Evolutionary conservation across 1,140 invertebrate genomes (phyloP).

Genomic region (Ostrea edulis): DNA sequence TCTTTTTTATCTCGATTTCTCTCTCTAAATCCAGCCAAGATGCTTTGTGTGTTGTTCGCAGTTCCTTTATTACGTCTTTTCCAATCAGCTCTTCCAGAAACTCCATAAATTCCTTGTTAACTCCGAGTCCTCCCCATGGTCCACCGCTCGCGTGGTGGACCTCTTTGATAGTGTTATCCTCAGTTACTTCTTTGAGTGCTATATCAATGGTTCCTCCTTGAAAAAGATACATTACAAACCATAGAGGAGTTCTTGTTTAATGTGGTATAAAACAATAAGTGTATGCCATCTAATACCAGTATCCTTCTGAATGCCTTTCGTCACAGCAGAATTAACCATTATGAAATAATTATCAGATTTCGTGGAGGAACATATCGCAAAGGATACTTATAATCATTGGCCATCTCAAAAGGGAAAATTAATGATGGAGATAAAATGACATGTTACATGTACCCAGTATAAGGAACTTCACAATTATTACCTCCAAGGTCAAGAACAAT

Average conservation of each 20-base stretch:
- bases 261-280: no score
- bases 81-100: conserved; percentile 26
- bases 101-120: conserved; percentile 19
- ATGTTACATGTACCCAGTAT: no score
- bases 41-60: conserved; percentile 56
- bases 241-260: no score
- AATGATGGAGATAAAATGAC: no score
- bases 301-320: no score
- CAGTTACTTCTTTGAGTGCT: conserved; percentile 3
- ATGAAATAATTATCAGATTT: no score
- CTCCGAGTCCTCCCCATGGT: conserved; percentile 14
- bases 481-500: conserved; percentile 56
- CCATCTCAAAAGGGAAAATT: no score
- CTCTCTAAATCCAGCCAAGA: conserved; percentile 59
- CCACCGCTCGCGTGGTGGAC: conserved; percentile 15
- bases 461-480: background rate
- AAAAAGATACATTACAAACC: background rate
- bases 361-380: no score
- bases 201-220: conserved; percentile 47
- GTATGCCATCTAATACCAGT: no score
- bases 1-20: conserved; percentile 51
- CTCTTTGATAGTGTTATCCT: conserved; percentile 23
- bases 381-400: no score
- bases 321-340: no score
- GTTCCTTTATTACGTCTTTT: conserved; percentile 64